Base-by-base conservation (phyloP, 2,888 invertebrate genomes). In the Melangyna quadrimaculata region DNA sequence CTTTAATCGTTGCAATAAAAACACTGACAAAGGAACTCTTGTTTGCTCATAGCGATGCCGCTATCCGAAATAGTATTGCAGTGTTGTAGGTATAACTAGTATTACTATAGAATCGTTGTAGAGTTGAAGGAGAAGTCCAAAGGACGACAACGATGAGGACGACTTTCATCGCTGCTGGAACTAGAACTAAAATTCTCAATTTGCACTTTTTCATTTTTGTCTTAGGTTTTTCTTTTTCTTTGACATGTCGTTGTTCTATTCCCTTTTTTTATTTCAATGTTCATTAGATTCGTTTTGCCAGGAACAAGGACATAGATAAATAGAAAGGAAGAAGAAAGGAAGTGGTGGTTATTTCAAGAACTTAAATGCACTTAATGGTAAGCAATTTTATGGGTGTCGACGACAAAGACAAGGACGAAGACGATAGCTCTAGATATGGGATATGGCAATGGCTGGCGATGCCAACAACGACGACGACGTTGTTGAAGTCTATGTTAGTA, bases 291-390 rank as follows among this genome's bases (percentile, higher is more conserved):
- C 67, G 35, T 70, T 59, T 72, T 27, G 19, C 53, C 55, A 22
- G n/a, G 59, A 32, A 70, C 55, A 57, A 61, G 70, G 70, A 71
- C 70, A 72, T 12, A 29, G 59, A 51, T 37, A 29, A 48, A 57
- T 37, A 32, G 10, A 48, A 29, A 51, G 22, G 22, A 32, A n/a
- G 55, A 43, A 63, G 43, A 45, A 22, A 48, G 70, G 48, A 61
- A 27, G 45, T 72, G 75, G 65, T 69, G 69, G 77, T 75, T 65
- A 59, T 78, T 74, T 78, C 43, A 77, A 70, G 45, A 63, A 81
- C 77, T 86, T 86, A 81, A 81, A 81, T 86, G 86, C 81, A 86
- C 57, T 86, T 86, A 86, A 86, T 86, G 86, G 72, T 63, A 65
- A 80, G 80, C 86, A 86, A 80, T 86, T 81, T 51, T 81, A 73